phyloP scores from a whole-genome alignment of 2,888 invertebrate genomes.

The Melanotus villosus region DNA sequence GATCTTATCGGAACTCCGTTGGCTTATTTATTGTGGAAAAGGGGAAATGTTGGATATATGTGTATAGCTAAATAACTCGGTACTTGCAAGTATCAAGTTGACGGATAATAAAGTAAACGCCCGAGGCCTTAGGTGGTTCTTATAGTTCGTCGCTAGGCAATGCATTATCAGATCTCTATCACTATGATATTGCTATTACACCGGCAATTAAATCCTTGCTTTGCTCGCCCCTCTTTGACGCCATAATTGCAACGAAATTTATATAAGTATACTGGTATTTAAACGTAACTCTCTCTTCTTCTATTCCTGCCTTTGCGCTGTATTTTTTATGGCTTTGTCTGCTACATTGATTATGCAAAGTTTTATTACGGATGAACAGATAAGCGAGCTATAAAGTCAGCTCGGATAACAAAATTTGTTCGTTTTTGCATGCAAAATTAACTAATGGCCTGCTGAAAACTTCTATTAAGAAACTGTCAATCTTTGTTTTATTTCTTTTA shows the following conservation, averaged over 20 bases:
- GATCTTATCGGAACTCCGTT: slow-evolving; percentile 50
- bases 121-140: slow-evolving; percentile 36
- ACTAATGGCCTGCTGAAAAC: slow-evolving; percentile 29
- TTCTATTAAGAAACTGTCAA: slow-evolving; percentile 37
- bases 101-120: slow-evolving; percentile 54
- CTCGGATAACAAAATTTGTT: slow-evolving; percentile 29
- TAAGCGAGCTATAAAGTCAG: slow-evolving; percentile 28
- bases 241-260: slow-evolving; percentile 14
- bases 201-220: slow-evolving; percentile 18
- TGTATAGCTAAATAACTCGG: slow-evolving; percentile 49
- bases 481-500: slow-evolving; percentile 19
- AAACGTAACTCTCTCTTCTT: background rate
- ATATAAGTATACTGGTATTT: background rate
- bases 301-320: background rate
- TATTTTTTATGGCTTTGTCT: slow-evolving; percentile 19
- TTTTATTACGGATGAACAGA: slow-evolving; percentile 24
- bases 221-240: slow-evolving; percentile 11
- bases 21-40: slow-evolving; percentile 51
- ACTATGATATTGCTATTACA: slow-evolving; percentile 12
- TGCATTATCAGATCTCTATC: slow-evolving; percentile 48
- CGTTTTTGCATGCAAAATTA: slow-evolving; percentile 35
- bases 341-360: slow-evolving; percentile 26
- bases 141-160: slow-evolving; percentile 40
- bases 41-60: slow-evolving; percentile 47
- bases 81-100: slow-evolving; percentile 41